Evolutionary conservation across 1,140 invertebrate species (phyloP), one percentile per base, ranked within the genome.

Genomic region (Lordiphosa clarofinis): DNA sequence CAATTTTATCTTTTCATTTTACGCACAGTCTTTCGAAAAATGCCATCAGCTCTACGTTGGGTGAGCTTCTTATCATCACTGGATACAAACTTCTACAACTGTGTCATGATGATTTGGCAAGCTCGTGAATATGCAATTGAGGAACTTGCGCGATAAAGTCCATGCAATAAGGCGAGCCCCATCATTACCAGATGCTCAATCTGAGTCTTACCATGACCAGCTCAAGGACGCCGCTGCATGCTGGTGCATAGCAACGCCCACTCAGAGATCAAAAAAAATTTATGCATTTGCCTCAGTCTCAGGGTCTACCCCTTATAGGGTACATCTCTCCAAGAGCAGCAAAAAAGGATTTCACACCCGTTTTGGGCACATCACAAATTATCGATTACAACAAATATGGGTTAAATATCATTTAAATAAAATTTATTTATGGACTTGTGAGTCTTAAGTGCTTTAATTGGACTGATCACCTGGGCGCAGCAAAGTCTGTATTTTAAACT

Each of bases 371-470:
- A 43, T 37, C 13, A 48, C 13, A 50, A 59, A 64, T 69, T 44
- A 70, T 60, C 35, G 48, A 24, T 38, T 15, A 37, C 49, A 39
- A 65, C 76, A 62, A 73, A 84, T 84, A 82, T 84, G 78, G 76
- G 76, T 62, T 82, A 84, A 82, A 84, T 69, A 84, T 84, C 59
- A 56, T 62, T 82, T 65, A 69, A 69, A 62, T 60, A 43, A 40
- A 68, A 50, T 76, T 71, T 65, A 79, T 82, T 79, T 78, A 78
- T 54, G 66, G 61, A 40, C 67, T 74, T 65, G 47, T 68, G 76
- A 35, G 48, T 44, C 58, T 75, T 68, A 75, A 81, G 76, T 82
- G 75, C 62, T 53, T 69, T 48, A 63, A 72, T 68, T 58, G 60
- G 39, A 12, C 48, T 49, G 64, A 67, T 67, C 58, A 67, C 67